phyloP scores from a whole-genome alignment of 2,113 vertebrate species.

The Corythaeola cristata region DNA sequence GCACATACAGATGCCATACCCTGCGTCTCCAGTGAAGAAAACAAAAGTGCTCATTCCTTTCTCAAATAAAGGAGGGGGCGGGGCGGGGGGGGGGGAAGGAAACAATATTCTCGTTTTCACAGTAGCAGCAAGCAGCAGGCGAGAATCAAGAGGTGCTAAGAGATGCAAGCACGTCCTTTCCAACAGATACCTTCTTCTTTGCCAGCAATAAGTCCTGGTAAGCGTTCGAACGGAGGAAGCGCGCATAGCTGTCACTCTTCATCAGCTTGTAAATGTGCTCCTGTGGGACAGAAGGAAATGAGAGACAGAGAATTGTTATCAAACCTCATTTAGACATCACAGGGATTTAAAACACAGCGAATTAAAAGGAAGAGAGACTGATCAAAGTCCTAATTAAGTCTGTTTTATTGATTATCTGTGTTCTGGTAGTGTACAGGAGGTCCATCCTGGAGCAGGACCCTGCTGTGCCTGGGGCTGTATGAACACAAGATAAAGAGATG shows the following conservation, averaged over 20 bases:
- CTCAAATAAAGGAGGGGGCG: constrained; percentile 36
- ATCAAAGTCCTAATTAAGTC: constrained; percentile 49
- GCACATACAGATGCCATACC: background rate
- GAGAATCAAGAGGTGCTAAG: constrained; percentile 70
- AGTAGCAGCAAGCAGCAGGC: constrained; percentile 80
- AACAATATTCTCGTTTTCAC: constrained; percentile 68
- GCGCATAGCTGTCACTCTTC: constrained; percentile 98
- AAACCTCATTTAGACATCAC: constrained; percentile 31
- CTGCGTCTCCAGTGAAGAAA: background rate
- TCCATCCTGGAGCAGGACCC: constrained; percentile 22
- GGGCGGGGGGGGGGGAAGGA: constrained; percentile 37
- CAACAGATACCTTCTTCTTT: constrained; percentile 91
- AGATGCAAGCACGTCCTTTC: constrained; percentile 74
- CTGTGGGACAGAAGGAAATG: constrained; percentile 71
- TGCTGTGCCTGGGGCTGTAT: background rate
- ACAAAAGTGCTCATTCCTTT: constrained; percentile 37
- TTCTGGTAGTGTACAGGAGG: background rate
- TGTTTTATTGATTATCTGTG: constrained; percentile 55
- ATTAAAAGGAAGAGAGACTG: constrained; percentile 15
- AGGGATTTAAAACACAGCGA: background rate
- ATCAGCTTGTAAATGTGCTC: constrained; percentile 98
- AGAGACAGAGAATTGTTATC: constrained; percentile 49
- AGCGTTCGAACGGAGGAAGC: constrained; percentile 92
- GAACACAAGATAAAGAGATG: background rate
- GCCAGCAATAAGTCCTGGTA: constrained; percentile 94